Percentiles rank a stretch among this genome's conserved stretches.
These are phyloP conservation scores for Ciconia boyciana DNA, from an alignment of 2,113 vertebrate genomes.

Conservation along the genomic window DNA sequence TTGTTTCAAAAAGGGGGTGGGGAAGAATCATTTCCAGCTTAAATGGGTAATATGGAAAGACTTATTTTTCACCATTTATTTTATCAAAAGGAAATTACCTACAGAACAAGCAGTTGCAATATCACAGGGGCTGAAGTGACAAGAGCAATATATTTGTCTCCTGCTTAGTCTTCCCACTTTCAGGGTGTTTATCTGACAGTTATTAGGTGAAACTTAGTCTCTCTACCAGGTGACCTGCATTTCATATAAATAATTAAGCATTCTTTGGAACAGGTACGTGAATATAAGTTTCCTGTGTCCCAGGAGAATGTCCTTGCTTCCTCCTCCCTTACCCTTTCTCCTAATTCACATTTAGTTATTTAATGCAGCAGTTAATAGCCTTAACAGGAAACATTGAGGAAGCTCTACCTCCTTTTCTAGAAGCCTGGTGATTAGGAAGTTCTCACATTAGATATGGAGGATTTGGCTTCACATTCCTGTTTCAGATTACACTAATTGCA, in stretches of 20 bases:
- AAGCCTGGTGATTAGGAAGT: not conserved
- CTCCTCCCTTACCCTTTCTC: not conserved
- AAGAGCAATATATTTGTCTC: not conserved
- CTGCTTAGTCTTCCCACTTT: not conserved
- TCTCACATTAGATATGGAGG: not conserved
- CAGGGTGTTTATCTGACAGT: not conserved
- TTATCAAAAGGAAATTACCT: not conserved
- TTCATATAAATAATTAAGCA: not conserved
- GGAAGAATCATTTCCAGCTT: not conserved
- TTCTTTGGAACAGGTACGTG: not conserved
- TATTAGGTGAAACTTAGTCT: not conserved
- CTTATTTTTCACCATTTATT: not conserved
- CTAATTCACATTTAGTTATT: not conserved
- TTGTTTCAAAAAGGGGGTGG: not conserved
- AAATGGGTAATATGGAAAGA: not conserved
- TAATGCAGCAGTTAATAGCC: not conserved
- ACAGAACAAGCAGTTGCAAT: not conserved
- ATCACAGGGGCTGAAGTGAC: not conserved
- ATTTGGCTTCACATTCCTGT: not conserved
- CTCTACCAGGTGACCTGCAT: not conserved
- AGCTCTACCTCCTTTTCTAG: not conserved
- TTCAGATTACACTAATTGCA: not conserved
- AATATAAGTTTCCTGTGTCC: not conserved
- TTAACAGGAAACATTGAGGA: slow-evolving; percentile 1
- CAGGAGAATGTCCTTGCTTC: not conserved